Percentiles rank a stretch among this genome's conserved stretches.
Conservation (phyloP, 2,888 invertebrate genomes). For the Flabesymbios commensalis region DNA sequence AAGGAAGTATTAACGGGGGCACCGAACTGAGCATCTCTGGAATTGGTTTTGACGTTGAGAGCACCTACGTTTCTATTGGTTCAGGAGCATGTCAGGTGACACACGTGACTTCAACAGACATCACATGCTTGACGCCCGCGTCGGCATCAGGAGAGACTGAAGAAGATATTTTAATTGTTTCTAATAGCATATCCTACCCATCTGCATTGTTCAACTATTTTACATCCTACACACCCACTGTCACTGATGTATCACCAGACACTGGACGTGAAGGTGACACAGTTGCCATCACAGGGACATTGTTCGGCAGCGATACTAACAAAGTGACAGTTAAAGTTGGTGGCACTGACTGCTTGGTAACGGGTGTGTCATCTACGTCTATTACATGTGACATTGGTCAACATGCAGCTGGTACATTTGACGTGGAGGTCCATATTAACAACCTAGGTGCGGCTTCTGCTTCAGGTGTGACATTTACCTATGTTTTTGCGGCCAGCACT, state of each 20-base stretch:
- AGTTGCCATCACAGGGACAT: constrained; percentile 47
- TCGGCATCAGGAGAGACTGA: too few relatives aligned
- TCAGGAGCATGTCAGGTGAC: too few relatives aligned
- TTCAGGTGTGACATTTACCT: not conserved
- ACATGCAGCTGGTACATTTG: not conserved
- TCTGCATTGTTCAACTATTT: constrained; percentile 20
- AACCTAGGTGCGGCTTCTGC: not conserved
- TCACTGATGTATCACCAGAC: constrained; percentile 40
- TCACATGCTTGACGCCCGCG: too few relatives aligned
- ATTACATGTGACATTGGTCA: constrained; percentile 8
- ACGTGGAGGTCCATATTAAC: not conserved
- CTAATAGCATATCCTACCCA: too few relatives aligned
- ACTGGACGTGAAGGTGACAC: constrained; percentile 48
- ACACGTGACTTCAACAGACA: too few relatives aligned
- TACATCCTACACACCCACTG: constrained; percentile 38
- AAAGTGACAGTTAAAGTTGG: constrained; percentile 6
- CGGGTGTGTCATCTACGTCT: not conserved
- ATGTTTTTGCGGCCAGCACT: not conserved
- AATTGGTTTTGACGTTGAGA: too few relatives aligned
- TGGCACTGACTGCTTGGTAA: constrained; percentile 2
- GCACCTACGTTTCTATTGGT: too few relatives aligned
- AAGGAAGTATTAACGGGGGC: too few relatives aligned
- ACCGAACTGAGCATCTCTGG: too few relatives aligned
- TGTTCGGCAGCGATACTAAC: constrained; percentile 40
- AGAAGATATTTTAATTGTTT: too few relatives aligned